Base-by-base conservation (phyloP, 2,113 vertebrate genomes). In the Helogale parvula region DNA sequence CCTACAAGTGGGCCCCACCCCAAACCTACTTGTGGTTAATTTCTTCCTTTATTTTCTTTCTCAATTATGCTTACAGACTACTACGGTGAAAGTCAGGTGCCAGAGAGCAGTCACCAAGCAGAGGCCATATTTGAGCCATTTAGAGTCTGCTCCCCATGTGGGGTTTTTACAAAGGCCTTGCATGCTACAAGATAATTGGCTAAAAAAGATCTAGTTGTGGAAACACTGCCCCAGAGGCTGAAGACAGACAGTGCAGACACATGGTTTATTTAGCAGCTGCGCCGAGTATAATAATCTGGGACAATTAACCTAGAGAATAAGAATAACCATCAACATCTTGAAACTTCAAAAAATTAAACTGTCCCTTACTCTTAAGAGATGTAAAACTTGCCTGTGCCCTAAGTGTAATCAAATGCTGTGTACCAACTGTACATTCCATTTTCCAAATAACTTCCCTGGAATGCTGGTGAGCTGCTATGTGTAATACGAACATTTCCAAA, bases 401-500 rank as follows among this genome's bases (percentile, higher is more conserved):
- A 65, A 57, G 60, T 41, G 76, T 88, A 29, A 93, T 84, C 74
- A 88, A 93, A 76, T 19, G 33, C 74, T 87, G 81, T 47, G 74
- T n/a, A 86, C 66, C 63, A 87, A 52, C 45, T 15, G 63, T 21
- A 68, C 72, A 57, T 96, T 85, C 27, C 74, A 93, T 89, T 95
- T 97, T 60, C 90, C 96, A 60, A 96, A 97, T 74, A 41, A 74
- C 93, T 97, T 93, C 74, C 83, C 97, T 94, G 95, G 96, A 97
- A 97, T 41, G 60, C 93, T 19, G 25, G 72, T 65, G 87, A 88
- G 82, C 90, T 96, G 57, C 68, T 41, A 77, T 14, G 86, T 65
- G 96, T 95, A 80, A 13, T 72, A 16, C 0, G 81, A 92, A 81
- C 45, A 52, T 65, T 90, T 52, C 35, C 1, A 0, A 90, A 87